A percentile compares a stretch with the other conserved stretches of the same genome.
Conservation (phyloP, 2,113 vertebrate genomes). For the Ovis aries region ARS-UI_Ramb_v3.0 NC_056054.1:198169501-198170000, state of each 20-base stretch:
- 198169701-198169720: background rate
- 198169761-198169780: background rate
- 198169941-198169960: background rate
- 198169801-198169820: background rate
- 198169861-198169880: background rate
- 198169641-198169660: background rate
- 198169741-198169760: background rate
- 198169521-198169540: background rate
- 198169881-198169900: background rate
- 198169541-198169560: background rate
- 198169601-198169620: background rate
- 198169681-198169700: background rate
- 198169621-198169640: background rate
- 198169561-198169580: background rate
- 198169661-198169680: background rate
- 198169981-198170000: background rate
- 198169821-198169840: background rate
- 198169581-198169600: background rate
- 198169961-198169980: background rate
- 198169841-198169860: background rate
- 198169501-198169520: background rate
- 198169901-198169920: background rate
- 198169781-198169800: background rate
- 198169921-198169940: background rate
- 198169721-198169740: background rate